These are phyloP conservation scores for Microctenopoma stevenorrisi DNA, from an alignment of 2,797 vertebrate genomes.

Conservation along the genomic window DNA sequence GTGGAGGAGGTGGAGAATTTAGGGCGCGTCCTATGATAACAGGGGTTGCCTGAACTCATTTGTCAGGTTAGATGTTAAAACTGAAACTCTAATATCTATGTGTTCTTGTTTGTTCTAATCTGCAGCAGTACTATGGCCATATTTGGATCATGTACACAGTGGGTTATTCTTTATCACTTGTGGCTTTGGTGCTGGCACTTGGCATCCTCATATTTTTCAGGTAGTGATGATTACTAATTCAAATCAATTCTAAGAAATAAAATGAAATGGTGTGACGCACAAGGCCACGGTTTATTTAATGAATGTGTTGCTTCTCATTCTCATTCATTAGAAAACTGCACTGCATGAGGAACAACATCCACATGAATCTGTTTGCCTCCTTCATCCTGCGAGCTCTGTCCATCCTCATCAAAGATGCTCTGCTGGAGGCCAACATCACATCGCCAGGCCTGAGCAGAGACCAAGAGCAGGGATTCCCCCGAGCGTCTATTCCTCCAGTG, in stretches of 20 bases:
- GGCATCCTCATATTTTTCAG: constrained; percentile 89
- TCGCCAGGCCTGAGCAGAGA: constrained; percentile 74
- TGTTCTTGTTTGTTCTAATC: constrained; percentile 33
- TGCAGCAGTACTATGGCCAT: constrained; percentile 82
- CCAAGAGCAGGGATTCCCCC: constrained; percentile 70
- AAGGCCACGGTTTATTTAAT: neutral
- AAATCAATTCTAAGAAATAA: neutral
- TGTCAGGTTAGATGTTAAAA: neutral
- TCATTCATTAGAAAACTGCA: constrained; percentile 84
- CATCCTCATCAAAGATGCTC: constrained; percentile 90
- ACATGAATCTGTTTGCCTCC: constrained; percentile 93
- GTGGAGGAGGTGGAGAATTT: too few species aligned
- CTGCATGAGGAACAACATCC: constrained; percentile 94
- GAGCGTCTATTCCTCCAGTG: constrained; percentile 64
- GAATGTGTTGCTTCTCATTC: neutral
- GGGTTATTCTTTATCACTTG: constrained; percentile 91
- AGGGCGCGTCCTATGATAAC: too few species aligned
- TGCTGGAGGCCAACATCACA: constrained; percentile 80
- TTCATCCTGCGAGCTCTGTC: constrained; percentile 89
- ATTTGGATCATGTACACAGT: constrained; percentile 89
- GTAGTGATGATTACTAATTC: constrained; percentile 67
- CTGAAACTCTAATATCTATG: neutral
- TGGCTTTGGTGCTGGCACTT: constrained; percentile 87
- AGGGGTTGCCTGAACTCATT: neutral
- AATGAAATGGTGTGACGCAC: neutral